Percentiles rank a stretch among this genome's conserved stretches.
phyloP scores from a whole-genome alignment of 1,140 invertebrate species.

The Drosophila setifemur region DNA sequence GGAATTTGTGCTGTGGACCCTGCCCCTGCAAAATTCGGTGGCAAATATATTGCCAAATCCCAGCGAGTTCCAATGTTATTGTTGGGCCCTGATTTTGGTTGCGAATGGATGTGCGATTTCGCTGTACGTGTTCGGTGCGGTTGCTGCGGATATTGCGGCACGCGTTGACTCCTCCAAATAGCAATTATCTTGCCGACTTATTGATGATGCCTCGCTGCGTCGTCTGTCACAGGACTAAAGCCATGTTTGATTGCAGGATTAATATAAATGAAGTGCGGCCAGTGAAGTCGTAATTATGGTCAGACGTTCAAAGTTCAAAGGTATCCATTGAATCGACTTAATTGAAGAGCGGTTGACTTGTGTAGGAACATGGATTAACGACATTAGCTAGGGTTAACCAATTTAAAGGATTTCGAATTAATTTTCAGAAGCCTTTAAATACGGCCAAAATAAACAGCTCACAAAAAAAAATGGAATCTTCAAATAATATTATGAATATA shows the following conservation, averaged over 20 bases:
- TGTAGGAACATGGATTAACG: not conserved
- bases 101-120: not conserved
- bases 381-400: too few species aligned
- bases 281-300: not conserved
- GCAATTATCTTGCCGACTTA: conserved; percentile 8
- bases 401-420: too few species aligned
- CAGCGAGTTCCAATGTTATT: not conserved
- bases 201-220: conserved; percentile 18
- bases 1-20: not conserved
- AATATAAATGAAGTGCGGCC: conserved; percentile 46
- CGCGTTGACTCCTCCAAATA: conserved; percentile 26
- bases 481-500: too few species aligned
- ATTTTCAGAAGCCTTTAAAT: too few species aligned
- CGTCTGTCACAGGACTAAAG: conserved; percentile 11
- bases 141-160: conserved; percentile 33
- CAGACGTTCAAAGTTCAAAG: conserved; percentile 7
- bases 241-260: conserved; percentile 35
- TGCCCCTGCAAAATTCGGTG: not conserved
- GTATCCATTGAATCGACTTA: not conserved
- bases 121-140: conserved; percentile 10
- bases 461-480: too few species aligned
- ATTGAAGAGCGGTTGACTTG: too few species aligned
- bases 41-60: conserved; percentile 24
- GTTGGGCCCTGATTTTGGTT: conserved; percentile 20
- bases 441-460: too few species aligned